Evolutionary conservation across 1,140 invertebrate genomes (phyloP), one percentile per base, ranked within the genome.

Genomic region (Colletes gigas): DNA sequence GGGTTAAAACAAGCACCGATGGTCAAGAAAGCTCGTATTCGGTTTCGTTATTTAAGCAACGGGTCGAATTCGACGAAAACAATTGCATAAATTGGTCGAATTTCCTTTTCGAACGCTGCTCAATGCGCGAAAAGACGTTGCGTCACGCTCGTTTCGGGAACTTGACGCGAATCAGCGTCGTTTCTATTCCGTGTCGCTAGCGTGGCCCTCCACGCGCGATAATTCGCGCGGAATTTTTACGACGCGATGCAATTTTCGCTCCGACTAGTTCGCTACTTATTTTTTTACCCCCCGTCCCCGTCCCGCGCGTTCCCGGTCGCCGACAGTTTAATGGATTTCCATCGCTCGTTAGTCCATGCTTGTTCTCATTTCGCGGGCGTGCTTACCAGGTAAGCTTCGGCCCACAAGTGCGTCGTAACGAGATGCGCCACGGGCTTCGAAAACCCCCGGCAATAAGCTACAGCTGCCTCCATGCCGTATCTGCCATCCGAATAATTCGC

Each of bases 401-500:
- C 39, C 69, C 69, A 83, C 81, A 86, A 86, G 70, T 57, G 84
- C 74, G 39, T 39, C 50, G 70, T 86, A 83, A 87, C 85, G 85
- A 87, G 85, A 75, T 15, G 66, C 78, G 74, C 78, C 77, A 68
- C n/a, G 73, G 77, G 84, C n/a, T 7, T 17, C 57, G 54, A n/a
- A 55, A 39, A 70, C 59, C 47, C 57, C 6, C 17, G 67, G 78
- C 70, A 86, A 87, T 86, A 87, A 86, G 70, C 73, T 78, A 83
- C 85, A 86, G 77, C 85, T 83, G 85, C 60, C 30, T 86, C 55
- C 77, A 71, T 54, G 44, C 78, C 65, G 68, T 78, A 66, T 78
- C 79, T 85, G 55, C 69, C 77, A 55, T 85, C 57, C 76, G 76
- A 86, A 83, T 86, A 86, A 86, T 86, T 86, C 81, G 52, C 73